Conservation (phyloP, 2,888 invertebrate species). For the Drosophila cracens region DNA sequence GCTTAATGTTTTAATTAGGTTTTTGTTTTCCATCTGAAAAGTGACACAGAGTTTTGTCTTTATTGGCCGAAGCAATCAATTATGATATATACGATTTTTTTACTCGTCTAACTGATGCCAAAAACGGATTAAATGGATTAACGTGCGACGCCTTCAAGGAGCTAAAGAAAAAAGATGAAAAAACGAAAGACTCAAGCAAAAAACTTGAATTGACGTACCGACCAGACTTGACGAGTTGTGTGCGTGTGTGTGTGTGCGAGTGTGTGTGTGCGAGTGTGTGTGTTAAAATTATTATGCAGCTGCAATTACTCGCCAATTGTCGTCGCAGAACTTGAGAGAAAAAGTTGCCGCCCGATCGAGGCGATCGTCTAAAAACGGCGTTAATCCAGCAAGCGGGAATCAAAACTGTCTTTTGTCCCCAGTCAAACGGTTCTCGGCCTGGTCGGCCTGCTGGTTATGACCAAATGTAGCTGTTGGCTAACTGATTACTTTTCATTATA, state of each 20-base stretch:
- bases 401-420: background rate
- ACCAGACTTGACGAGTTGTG: conserved; percentile 44
- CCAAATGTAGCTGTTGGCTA: conserved; percentile 61
- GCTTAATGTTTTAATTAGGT: conserved; percentile 51
- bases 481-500: conserved; percentile 83
- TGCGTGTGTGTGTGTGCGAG: background rate
- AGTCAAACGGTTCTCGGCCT: conserved; percentile 56
- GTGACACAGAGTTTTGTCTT: conserved; percentile 22
- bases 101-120: conserved; percentile 56
- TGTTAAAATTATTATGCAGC: conserved; percentile 77
- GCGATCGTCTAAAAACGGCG: conserved; percentile 52
- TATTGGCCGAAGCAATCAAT: conserved; percentile 43
- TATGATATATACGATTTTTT: conserved; percentile 53
- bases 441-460: conserved; percentile 54
- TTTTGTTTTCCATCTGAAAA: conserved; percentile 19
- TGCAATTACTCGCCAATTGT: conserved; percentile 83
- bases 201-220: conserved; percentile 66
- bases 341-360: conserved; percentile 53
- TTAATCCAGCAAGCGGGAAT: conserved; percentile 59
- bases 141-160: conserved; percentile 55
- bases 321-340: conserved; percentile 47
- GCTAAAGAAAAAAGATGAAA: conserved; percentile 10
- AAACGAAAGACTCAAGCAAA: conserved; percentile 61
- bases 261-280: background rate
- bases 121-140: conserved; percentile 76